Percentiles rank a stretch among this genome's conserved stretches.
Evolutionary conservation across 2,888 invertebrate genomes (phyloP).

Genomic region (Trissonchulus latispiculum): DNA sequence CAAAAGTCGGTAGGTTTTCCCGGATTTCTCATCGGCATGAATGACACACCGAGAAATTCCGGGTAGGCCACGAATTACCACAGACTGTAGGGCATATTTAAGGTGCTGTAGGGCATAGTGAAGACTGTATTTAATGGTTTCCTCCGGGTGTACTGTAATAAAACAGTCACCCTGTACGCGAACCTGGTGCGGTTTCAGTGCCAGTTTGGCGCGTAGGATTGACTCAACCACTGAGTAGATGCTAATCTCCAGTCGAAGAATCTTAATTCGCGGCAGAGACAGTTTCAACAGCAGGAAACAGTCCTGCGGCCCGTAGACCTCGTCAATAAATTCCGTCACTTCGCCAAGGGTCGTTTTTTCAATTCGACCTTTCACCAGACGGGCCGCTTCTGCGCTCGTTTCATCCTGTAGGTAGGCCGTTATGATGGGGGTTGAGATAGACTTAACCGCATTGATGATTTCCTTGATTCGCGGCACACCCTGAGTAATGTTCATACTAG

Average conservation of each 20-base stretch:
- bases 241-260: constrained; percentile 54
- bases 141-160: constrained; percentile 57
- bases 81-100: constrained; percentile 60
- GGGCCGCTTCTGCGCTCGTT: constrained; percentile 69
- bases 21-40: constrained; percentile 64
- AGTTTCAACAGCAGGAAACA: constrained; percentile 79
- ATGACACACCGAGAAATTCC: constrained; percentile 83
- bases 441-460: constrained; percentile 91
- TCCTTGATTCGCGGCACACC: constrained; percentile 82
- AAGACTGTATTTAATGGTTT: constrained; percentile 49
- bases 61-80: constrained; percentile 57
- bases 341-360: constrained; percentile 88
- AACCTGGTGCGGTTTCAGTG: constrained; percentile 59
- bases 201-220: constrained; percentile 55
- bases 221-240: constrained; percentile 41
- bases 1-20: constrained; percentile 66
- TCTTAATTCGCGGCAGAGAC: constrained; percentile 70
- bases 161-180: constrained; percentile 59
- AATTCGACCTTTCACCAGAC: constrained; percentile 80
- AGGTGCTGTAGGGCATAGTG: constrained; percentile 58
- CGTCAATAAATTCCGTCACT: constrained; percentile 79
- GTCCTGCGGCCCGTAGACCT: constrained; percentile 71
- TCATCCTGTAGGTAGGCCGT: constrained; percentile 70
- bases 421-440: constrained; percentile 92
- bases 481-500: constrained; percentile 71